Evolutionary conservation across 2,113 vertebrate genomes (phyloP).

Genomic region (Psilopsiagon aurifrons): DNA sequence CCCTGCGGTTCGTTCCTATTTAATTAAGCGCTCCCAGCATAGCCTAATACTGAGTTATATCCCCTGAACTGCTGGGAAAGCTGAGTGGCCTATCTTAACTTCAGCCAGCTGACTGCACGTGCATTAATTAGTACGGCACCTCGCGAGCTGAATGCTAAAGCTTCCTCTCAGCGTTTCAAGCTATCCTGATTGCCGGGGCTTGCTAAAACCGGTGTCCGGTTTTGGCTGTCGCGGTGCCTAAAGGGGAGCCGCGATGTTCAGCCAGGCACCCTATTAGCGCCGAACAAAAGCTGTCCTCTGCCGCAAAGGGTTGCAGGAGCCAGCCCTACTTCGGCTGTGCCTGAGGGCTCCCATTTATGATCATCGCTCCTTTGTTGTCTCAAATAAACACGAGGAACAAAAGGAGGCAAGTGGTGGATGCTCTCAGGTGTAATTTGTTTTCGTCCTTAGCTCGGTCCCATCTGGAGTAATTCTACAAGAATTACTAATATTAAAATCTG

Average conservation of each 20-base stretch:
- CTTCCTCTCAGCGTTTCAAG: accelerated
- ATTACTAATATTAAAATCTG: background rate
- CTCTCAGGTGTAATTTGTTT: background rate
- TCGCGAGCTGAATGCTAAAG: accelerated
- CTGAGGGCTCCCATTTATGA: accelerated
- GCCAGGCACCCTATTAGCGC: no score
- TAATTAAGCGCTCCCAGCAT: background rate
- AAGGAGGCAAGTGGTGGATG: background rate
- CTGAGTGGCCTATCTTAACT: background rate
- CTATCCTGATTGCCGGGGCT: accelerated
- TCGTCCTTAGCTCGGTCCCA: background rate
- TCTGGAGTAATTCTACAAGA: background rate
- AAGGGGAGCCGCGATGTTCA: background rate
- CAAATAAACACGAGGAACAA: no score
- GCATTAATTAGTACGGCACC: accelerated
- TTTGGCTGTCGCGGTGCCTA: background rate
- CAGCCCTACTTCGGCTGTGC: accelerated
- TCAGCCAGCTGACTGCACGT: accelerated
- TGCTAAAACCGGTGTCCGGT: accelerated
- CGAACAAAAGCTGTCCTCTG: accelerated
- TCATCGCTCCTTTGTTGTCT: accelerated
- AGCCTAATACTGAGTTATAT: background rate
- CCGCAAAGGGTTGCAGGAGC: accelerated
- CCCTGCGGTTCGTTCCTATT: background rate
- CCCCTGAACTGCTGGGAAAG: background rate